These are phyloP conservation scores for Rhagium mordax DNA, from an alignment of 2,888 invertebrate genomes.

Conservation along the genomic window DNA sequence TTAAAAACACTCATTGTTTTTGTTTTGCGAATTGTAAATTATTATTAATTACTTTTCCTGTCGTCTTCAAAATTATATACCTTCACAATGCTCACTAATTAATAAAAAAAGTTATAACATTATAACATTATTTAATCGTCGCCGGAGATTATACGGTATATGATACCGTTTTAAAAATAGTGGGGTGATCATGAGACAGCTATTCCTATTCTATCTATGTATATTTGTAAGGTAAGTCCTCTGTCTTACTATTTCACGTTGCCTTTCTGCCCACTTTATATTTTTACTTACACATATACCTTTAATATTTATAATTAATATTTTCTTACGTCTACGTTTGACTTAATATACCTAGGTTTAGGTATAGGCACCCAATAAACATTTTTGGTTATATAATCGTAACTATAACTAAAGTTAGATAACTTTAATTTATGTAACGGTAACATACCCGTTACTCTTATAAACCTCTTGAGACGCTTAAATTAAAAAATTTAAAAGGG, in stretches of 20 bases:
- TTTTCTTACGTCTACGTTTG: too few relatives aligned
- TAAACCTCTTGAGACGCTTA: too few relatives aligned
- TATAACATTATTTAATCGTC: too few relatives aligned
- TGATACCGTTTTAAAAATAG: neutral
- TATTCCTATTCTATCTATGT: neutral
- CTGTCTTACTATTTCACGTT: neutral
- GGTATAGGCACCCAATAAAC: too few relatives aligned
- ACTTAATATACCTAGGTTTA: too few relatives aligned
- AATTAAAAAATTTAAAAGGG: too few relatives aligned
- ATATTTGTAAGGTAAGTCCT: neutral
- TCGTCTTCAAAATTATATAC: neutral
- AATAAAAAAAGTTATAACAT: neutral
- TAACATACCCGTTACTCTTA: too few relatives aligned
- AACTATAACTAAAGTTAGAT: too few relatives aligned
- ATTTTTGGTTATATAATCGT: too few relatives aligned
- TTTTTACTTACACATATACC: too few relatives aligned
- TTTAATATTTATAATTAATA: too few relatives aligned
- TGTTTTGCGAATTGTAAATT: neutral
- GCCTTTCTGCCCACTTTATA: neutral
- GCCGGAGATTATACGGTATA: neutral
- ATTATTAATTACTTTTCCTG: constrained; percentile 5
- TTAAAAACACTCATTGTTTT: constrained; percentile 6
- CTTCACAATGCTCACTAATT: neutral
- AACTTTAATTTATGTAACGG: too few relatives aligned
- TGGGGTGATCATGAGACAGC: neutral